Conservation (phyloP, 1,140 invertebrate species). For the Ceratosolen solmsi region DNA sequence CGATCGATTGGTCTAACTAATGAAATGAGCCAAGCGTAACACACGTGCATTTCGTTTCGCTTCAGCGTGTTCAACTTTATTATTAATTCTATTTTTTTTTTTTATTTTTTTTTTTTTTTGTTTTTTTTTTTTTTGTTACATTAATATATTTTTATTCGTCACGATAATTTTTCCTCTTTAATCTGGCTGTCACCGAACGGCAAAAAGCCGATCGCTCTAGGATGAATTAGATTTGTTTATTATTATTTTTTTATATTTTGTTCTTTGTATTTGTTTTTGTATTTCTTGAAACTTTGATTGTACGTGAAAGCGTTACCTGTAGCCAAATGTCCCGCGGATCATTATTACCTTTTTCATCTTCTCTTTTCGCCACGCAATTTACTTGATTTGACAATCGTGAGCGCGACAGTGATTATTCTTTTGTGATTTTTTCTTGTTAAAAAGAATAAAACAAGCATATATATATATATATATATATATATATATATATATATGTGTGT, state of each 20-base stretch:
- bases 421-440: conserved; percentile 28
- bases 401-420: conserved; percentile 10
- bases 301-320: conserved; percentile 63
- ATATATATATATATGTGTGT: neutral
- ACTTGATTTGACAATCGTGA: conserved; percentile 53
- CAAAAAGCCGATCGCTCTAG: conserved; percentile 43
- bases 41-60: conserved; percentile 56
- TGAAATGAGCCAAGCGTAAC: conserved; percentile 58
- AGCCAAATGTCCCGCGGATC: conserved; percentile 71
- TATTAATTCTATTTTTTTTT: neutral
- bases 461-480: neutral
- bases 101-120: conserved; percentile 18
- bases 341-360: conserved; percentile 49
- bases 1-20: conserved; percentile 58
- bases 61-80: conserved; percentile 50
- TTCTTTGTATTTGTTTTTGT: conserved; percentile 41
- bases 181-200: conserved; percentile 46
- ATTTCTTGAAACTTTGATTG: conserved; percentile 51
- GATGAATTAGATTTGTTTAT: conserved; percentile 49
- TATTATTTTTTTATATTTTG: conserved; percentile 33
- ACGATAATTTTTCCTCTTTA: conserved; percentile 45
- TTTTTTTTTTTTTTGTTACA: neutral
- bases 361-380: conserved; percentile 58
- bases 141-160: conserved; percentile 32
- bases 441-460: conserved; percentile 25